Evolutionary conservation across 1,140 invertebrate genomes (phyloP).

Genomic region (Oryzaephilus surinamensis): DNA sequence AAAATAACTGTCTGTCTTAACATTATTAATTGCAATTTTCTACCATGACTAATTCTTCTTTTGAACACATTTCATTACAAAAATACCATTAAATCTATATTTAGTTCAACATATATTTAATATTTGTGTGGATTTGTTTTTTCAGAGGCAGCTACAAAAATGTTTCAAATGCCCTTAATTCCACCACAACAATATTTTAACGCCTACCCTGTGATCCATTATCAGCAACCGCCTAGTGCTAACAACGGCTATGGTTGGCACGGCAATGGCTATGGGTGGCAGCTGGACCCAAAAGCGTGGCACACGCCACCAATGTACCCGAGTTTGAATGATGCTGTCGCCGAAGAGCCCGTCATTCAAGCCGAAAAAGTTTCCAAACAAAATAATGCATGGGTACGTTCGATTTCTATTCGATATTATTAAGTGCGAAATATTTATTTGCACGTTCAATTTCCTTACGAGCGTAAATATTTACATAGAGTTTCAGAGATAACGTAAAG

Average conservation of each 20-base stretch:
- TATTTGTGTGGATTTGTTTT: no score
- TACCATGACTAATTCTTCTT: no score
- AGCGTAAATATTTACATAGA: no score
- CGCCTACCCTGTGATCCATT: slow-evolving; percentile 30
- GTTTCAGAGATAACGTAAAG: no score
- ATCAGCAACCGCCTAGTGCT: slow-evolving; percentile 30
- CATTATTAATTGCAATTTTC: not conserved
- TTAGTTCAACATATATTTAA: no score
- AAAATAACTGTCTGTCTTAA: not conserved
- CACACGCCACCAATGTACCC: slow-evolving; percentile 21
- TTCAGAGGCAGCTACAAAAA: not conserved
- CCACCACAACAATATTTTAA: slow-evolving; percentile 30
- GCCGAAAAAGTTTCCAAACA: slow-evolving; percentile 26
- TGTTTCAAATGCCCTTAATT: slow-evolving; percentile 4
- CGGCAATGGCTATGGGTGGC: slow-evolving; percentile 35
- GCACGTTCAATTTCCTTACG: no score
- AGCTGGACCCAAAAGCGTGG: slow-evolving; percentile 29
- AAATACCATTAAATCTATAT: not conserved
- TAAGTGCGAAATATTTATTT: no score
- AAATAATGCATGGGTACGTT: slow-evolving; percentile 25
- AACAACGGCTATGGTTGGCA: slow-evolving; percentile 34
- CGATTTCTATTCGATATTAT: no score
- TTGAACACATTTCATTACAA: not conserved
- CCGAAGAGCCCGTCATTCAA: slow-evolving; percentile 25
- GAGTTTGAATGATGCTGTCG: slow-evolving; percentile 17